Evolutionary conservation across 2,113 vertebrate genomes (phyloP), one percentile per base, ranked within the genome.

Genomic region (Podocnemis expansa): DNA sequence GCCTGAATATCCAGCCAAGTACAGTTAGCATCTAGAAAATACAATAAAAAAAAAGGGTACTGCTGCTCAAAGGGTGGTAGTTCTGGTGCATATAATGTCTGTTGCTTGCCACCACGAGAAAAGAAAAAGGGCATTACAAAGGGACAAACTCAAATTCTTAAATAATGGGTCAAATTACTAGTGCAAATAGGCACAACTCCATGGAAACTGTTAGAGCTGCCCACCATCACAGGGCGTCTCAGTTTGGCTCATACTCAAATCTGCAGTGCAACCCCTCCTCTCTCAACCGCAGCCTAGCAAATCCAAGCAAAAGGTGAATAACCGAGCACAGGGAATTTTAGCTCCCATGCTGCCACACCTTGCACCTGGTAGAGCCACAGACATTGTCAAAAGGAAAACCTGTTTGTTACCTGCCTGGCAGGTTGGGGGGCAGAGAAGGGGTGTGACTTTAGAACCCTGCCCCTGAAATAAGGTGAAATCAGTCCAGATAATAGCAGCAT

Each of bases 321-420:
- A n/a, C 86, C 89, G 60, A 0, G 88, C 91, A 95, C 25, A 87
- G 89, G 85, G 93, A 75, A 89, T 80, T 22, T 92, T 79, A 90
- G 91, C 94, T 97, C 93, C 76, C 94, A 93, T 86, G 87, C 93
- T 75, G 93, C 93, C 93, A 94, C 96, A 96, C 97, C 95, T 94
- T 84, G 56, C 95, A 97, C 89, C 93, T 95, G 97, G 86, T 41
- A 90, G 75, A 73, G 95, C 91, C 75, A 22, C 87, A 91, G 89
- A 93, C 84, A 67, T 87, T 94, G 83, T 94, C 89, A 90, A 83
- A 5, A 27, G 60, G 41, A 92, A 90, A 97, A 95, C 90, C 94
- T 89, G 96, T 95, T 97, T 91, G 85, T 83, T 85, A 91, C 97
- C 89, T 80, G 92, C 90, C 52, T n/a, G 84, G 91, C 96, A 93